These are phyloP conservation scores for Muntiacus muntjak DNA, from an alignment of 2,113 vertebrate species.

Conservation along the genomic window DNA sequence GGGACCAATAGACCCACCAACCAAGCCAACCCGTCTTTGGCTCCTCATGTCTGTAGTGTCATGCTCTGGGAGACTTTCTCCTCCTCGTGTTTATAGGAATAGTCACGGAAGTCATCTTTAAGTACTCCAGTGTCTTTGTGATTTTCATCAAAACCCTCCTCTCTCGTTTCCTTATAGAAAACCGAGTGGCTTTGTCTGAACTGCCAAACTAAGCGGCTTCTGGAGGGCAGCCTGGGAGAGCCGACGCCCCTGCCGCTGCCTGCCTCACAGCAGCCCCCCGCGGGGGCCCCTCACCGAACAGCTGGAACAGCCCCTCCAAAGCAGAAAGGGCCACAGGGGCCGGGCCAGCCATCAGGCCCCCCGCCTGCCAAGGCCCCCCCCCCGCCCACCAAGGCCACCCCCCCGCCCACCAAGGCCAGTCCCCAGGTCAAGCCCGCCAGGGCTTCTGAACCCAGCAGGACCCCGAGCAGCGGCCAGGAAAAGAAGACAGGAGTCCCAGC, in stretches of 20 bases:
- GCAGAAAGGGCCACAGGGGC: conserved; percentile 74
- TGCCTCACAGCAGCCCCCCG: conserved; percentile 85
- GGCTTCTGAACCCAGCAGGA: conserved; percentile 81
- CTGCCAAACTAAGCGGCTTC: conserved; percentile 97
- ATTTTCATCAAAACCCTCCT: neutral
- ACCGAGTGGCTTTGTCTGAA: conserved; percentile 99
- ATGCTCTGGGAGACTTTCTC: neutral
- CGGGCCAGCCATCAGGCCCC: conserved; percentile 77
- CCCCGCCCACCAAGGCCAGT: conserved; percentile 73
- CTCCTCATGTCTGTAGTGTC: neutral
- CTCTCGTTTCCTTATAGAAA: conserved; percentile 88
- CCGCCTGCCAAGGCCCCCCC: neutral
- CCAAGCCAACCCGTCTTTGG: neutral
- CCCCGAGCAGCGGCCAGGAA: conserved; percentile 81
- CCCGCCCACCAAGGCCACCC: conserved; percentile 77
- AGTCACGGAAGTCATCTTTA: neutral
- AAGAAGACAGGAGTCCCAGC: conserved; percentile 64
- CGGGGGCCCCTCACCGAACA: conserved; percentile 82
- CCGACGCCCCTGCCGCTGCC: conserved; percentile 82
- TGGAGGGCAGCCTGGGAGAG: conserved; percentile 94
- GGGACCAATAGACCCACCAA: neutral
- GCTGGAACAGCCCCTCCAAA: conserved; percentile 65
- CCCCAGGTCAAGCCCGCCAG: conserved; percentile 81
- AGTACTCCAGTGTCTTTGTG: neutral
- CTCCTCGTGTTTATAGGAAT: neutral